Evolutionary conservation across 2,797 vertebrate genomes (phyloP), one percentile per base, ranked within the genome.

Genomic region (Hoplostethus mediterraneus): DNA sequence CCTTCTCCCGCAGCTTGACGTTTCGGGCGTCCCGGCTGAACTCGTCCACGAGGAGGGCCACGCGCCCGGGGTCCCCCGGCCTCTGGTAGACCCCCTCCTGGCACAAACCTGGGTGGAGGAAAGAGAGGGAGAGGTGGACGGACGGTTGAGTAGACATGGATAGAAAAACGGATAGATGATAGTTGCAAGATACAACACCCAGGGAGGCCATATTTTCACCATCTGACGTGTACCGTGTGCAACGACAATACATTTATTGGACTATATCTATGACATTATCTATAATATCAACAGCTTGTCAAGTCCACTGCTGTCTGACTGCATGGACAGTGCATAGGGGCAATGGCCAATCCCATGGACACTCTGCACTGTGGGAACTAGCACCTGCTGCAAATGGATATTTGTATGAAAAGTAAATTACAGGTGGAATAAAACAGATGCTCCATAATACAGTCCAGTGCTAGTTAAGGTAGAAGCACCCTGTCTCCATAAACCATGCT

Each of bases 21-120:
- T 94, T 95, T 49, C 97, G 95, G 10, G 98, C 98, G 61, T 98
- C 96, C 42, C 92, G 94, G 77, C 91, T 95, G 92, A 99, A 99
- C 71, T 90, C 94, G 79, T 96, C 95, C 65, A 98, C 89, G 40
- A 99, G 96, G 63, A 92, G 93, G 28, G 87, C 82, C 47, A 96
- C 91, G 5, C 87, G 92, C 7, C 78, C 87, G 0, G 94, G 90
- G 75, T 97, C 91, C 0, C 98, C 98, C 1, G 76, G 91, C 67
- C 93, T 95, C 83, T 96, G 92, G 87, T 99, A 99, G 65, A 99
- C 94, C 63, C 95, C 94, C 75, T 96, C 95, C 76, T 93, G 95
- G 66, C 97, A 96, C 84, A 99, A 91, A 66, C 98, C 98, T 99
- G 91, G 57, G 7, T 0, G 31, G n/a, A 56, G 33, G 33, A 14